Evolutionary conservation across 2,113 vertebrate genomes (phyloP).

Genomic region (Leptobrachium leishanense): DNA sequence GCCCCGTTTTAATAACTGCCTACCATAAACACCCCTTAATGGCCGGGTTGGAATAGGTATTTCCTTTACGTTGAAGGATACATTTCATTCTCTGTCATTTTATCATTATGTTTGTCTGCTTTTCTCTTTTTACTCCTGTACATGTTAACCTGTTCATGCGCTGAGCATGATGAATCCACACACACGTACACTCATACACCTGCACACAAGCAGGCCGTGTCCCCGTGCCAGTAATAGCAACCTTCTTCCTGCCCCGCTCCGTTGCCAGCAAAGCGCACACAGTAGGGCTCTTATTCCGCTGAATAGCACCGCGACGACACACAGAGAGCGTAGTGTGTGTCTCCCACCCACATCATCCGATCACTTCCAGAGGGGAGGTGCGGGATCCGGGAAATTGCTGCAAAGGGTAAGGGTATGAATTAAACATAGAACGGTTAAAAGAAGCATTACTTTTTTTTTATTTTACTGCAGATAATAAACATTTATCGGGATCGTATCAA

Average conservation of each 20-base stretch:
- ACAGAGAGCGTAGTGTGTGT: conserved; percentile 28
- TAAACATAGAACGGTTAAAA: neutral
- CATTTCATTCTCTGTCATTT: too few relatives aligned
- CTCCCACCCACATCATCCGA: conserved; percentile 23
- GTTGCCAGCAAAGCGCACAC: conserved; percentile 25
- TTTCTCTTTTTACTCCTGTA: too few relatives aligned
- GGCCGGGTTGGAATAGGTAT: too few relatives aligned
- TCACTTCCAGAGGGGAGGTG: neutral
- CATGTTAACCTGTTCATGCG: neutral
- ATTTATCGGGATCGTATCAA: too few relatives aligned
- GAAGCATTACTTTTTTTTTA: too few relatives aligned
- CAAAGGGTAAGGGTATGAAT: neutral
- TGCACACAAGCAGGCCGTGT: conserved; percentile 33
- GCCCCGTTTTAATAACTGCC: too few relatives aligned
- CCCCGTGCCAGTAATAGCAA: conserved; percentile 12
- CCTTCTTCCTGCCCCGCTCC: conserved; percentile 17
- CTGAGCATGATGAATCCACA: too few relatives aligned
- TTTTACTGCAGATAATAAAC: too few relatives aligned
- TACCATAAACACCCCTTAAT: too few relatives aligned
- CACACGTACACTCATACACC: conserved; percentile 1
- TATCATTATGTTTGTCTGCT: too few relatives aligned
- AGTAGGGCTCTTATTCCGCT: conserved; percentile 27
- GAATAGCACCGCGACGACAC: neutral
- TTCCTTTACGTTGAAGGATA: too few relatives aligned
- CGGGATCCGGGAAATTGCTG: neutral